Evolutionary conservation across 92 coral and sea anemone genomes (phyloP), one percentile per base, ranked within the genome.

Genomic region (Anthopleura xanthogrammica): DNA sequence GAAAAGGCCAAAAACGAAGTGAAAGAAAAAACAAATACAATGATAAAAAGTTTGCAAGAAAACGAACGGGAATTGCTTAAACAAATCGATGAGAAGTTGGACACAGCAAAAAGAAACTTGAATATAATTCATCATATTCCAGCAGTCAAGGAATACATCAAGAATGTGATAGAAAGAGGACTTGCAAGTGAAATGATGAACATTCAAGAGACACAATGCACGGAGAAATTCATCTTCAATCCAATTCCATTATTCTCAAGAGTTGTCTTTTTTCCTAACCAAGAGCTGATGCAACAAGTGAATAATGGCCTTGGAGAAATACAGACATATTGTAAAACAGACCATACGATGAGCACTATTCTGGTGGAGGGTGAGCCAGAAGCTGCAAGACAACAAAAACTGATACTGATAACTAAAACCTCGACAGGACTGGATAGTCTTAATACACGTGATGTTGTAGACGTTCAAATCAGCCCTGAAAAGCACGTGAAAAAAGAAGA

Each of bases 101-200:
- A 23, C 9, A 60, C 42, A 50, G 72, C 82, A 19, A 71, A 20
- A 42, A 79, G 55, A 60, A 79, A 79, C 66, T 14, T 79, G 24
- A 68, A 71, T 12, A 79, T 79, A 14, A 79, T 79, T 39, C 54
- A 50, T 56, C 82, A 79, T 52, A 57, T 71, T 29, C 29, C 82
- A 60, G 73, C 41, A 60, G 82, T 71, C 13, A 36, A 79, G 62
- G 82, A 58, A 60, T 79, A 79, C 82, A 79, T 79, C 82, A 29
- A 60, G 0, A 23, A 79, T 71, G 0, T 79, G 72, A 60, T 58
- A 5, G 29, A 79, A 56, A 79, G 66, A 29, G 82, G 82, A 58
- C 62, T 60, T 48, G 82, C 82, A 79, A 79, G 68, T 79, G 82
- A 79, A 56, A 79, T 79, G 72, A 39, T 79, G 46, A 50, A 79